Evolutionary conservation across 2,797 vertebrate genomes (phyloP).

Genomic region (Karalla daura): DNA sequence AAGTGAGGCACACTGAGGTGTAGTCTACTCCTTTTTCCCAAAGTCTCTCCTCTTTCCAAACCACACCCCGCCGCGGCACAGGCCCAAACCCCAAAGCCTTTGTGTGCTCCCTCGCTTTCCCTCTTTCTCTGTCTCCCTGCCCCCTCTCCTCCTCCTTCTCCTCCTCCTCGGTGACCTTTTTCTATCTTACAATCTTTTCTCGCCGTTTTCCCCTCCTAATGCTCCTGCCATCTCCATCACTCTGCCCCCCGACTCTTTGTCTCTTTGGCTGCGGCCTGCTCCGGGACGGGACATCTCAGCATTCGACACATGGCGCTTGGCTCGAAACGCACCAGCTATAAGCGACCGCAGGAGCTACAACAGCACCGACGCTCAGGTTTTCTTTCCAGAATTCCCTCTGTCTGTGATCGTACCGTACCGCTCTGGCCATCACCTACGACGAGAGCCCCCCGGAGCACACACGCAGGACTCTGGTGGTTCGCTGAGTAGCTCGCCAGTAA

Average conservation of each 20-base stretch:
- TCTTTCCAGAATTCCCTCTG: conserved; percentile 29
- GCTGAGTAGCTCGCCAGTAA: conserved; percentile 64
- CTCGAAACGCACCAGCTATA: conserved; percentile 62
- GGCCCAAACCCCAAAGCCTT: conserved; percentile 76
- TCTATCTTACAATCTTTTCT: conserved; percentile 41
- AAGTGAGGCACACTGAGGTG: conserved; percentile 70
- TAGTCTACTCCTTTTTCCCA: conserved; percentile 63
- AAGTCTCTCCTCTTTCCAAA: conserved; percentile 72
- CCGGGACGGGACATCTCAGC: conserved; percentile 57
- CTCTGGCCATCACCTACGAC: conserved; percentile 55
- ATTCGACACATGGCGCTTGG: conserved; percentile 62
- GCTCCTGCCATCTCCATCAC: conserved; percentile 24
- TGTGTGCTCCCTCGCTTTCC: conserved; percentile 64
- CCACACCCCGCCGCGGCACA: conserved; percentile 75
- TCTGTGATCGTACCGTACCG: conserved; percentile 35
- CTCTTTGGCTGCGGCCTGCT: conserved; percentile 37
- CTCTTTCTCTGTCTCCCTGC: conserved; percentile 48
- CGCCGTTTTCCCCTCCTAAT: conserved; percentile 17
- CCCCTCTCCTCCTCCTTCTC: conserved; percentile 31
- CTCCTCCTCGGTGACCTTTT: conserved; percentile 31
- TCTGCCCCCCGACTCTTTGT: conserved; percentile 53
- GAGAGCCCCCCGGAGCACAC: conserved; percentile 39
- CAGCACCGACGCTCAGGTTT: conserved; percentile 46
- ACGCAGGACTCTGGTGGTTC: conserved; percentile 53
- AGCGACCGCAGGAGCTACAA: conserved; percentile 54